Base-by-base conservation (phyloP, 2,797 vertebrate genomes). In the Peromyscus attwateri region DNA sequence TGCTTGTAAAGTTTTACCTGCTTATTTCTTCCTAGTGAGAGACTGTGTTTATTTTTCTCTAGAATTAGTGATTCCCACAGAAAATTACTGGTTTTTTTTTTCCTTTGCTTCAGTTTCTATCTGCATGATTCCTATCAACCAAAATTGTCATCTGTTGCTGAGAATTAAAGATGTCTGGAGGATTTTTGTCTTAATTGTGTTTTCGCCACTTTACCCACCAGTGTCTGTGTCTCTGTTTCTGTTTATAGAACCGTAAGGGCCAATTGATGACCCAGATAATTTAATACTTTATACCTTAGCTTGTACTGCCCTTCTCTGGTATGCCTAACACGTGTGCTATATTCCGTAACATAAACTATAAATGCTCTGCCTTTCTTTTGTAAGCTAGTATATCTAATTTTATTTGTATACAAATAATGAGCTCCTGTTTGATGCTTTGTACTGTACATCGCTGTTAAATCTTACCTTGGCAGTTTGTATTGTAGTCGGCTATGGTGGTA, bases 321-420 rank as follows among this genome's bases (percentile, higher is more conserved):
- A 73, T 19, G 27, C 6, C 8, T 71, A 31, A 31, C 57, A 70
- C 17, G 4, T 66, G 12, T 85, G 77, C 4, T 60, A 0, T 76
- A 17, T 62, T 85, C 29, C 75, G 14, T 81, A 23, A 4, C 57
- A 73, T 60, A 75, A 82, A 3, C 23, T 90, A 4, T 11, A 94
- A 75, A 75, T 79, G 8, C 3, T 68, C 21, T 13, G 25, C 66
- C 46, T 84, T 84, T 80, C 37, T 66, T 89, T 81, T 90, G 3
- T 87, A 91, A 93, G 77, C 37, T 76, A 57, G 31, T 52, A 60
- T 91, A 79, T 11, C 11, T 9, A 66, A 7, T 92, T 83, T 96
- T 46, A 52, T 77, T 93, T 90, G 60, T 87, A 85, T 10, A 82
- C 62, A 6, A 83, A 73, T 92, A 83, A 77, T 87, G 43, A 90